Conservation (phyloP, 1,140 invertebrate species). For the Euglossa dilemma region DNA sequence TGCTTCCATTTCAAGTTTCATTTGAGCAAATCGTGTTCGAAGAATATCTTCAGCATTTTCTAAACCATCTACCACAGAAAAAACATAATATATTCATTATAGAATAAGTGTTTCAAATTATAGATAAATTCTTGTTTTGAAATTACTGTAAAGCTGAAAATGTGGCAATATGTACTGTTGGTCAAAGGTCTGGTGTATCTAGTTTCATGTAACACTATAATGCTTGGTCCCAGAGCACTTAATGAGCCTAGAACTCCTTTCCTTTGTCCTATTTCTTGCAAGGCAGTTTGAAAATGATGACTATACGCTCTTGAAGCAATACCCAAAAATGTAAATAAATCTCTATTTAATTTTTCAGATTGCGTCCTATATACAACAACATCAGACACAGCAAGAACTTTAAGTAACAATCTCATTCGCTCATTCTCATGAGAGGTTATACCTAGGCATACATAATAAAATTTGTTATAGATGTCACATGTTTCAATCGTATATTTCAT, state of each 20-base stretch:
- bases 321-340: conserved; percentile 91
- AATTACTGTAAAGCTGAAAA: conserved; percentile 63
- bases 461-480: neutral
- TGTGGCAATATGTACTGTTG: conserved; percentile 73
- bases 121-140: conserved; percentile 35
- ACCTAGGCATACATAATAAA: conserved; percentile 71
- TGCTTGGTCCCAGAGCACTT: conserved; percentile 87
- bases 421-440: conserved; percentile 87
- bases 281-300: conserved; percentile 88
- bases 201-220: conserved; percentile 93
- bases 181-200: conserved; percentile 86
- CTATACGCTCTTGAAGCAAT: conserved; percentile 90
- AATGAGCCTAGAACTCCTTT: conserved; percentile 81
- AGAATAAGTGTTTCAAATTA: neutral
- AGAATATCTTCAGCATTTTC: conserved; percentile 88
- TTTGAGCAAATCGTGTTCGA: conserved; percentile 85
- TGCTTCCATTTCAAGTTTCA: conserved; percentile 86
- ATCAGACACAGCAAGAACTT: conserved; percentile 90
- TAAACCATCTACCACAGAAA: conserved; percentile 77
- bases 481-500: neutral
- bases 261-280: conserved; percentile 84
- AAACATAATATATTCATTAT: conserved; percentile 40
- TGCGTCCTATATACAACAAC: conserved; percentile 91
- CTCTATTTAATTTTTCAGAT: conserved; percentile 89
- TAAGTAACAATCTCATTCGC: conserved; percentile 87